These are phyloP conservation scores for Myotis yumanensis DNA, from an alignment of 2,113 vertebrate species.

Conservation along the genomic window DNA sequence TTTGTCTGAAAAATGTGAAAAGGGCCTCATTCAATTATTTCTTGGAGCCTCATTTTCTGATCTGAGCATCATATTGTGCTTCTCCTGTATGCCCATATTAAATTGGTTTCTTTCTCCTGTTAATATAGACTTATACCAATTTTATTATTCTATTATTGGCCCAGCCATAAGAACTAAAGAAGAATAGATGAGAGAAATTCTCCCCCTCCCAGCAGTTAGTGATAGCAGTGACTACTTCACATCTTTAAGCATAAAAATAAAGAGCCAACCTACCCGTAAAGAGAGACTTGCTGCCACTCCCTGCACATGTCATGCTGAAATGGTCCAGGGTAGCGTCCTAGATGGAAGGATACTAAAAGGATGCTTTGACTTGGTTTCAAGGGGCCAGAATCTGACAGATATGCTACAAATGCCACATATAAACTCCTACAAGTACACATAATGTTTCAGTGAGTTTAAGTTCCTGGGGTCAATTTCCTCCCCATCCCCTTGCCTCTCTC, in stretches of 20 bases:
- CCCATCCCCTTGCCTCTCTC: too few relatives aligned
- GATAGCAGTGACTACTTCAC: neutral
- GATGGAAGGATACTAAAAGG: neutral
- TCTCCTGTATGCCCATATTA: neutral
- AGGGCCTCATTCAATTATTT: neutral
- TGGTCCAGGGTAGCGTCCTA: neutral
- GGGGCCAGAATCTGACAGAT: neutral
- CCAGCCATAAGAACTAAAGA: neutral
- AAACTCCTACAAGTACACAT: neutral
- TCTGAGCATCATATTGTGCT: neutral
- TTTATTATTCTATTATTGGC: neutral
- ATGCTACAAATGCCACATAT: neutral
- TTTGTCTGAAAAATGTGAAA: neutral
- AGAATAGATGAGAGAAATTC: neutral
- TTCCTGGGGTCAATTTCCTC: neutral
- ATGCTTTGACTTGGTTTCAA: constrained; percentile 35
- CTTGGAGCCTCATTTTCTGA: neutral
- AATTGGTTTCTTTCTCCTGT: neutral
- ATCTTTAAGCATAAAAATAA: neutral
- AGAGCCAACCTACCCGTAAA: neutral
- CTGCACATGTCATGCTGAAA: neutral
- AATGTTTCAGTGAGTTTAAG: neutral
- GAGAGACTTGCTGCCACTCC: neutral
- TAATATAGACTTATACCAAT: neutral
- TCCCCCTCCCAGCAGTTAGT: neutral